Base-by-base conservation (phyloP, 2,888 invertebrate genomes). In the Cryptops parisi region DNA sequence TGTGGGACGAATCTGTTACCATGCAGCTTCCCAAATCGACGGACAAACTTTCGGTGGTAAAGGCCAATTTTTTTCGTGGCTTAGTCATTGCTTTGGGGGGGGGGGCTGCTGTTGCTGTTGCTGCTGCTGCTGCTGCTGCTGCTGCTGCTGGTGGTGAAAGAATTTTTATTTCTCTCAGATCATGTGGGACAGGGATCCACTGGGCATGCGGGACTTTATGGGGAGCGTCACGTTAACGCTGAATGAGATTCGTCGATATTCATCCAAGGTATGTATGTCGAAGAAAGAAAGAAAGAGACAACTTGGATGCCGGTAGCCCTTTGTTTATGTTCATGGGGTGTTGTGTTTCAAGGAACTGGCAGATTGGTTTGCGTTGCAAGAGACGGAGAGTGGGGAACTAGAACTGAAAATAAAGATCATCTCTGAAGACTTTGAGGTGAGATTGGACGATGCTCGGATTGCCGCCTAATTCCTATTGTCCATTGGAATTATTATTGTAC, bases 1-100 rank as follows among this genome's bases (percentile, higher is more conserved):
- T 67, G 49, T 75, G 75, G 75, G 73, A 75, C 58, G 75, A 75
- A 58, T 70, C 69, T 56, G 70, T 73, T 6, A 73, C 74, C 23
- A 67, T 73, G 62, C 72, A 72, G 48, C 60, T 75, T 51, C 72
- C 71, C 1, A 65, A 69, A 55, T 62, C 62, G 1, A 64, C 65
- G 19, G 71, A 72, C 58, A 66, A 65, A 26, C 62, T 75, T 47
- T 72, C 73, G 56, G 69, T 75, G 58, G n/a, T n/a, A n/a, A n/a
- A n/a, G n/a, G n/a, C n/a, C n/a, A n/a, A n/a, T n/a, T n/a, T n/a
- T n/a, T n/a, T n/a, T n/a, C n/a, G n/a, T n/a, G n/a, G n/a, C n/a
- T n/a, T n/a, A n/a, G n/a, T n/a, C n/a, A n/a, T n/a, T n/a, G n/a
- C n/a, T n/a, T n/a, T n/a, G n/a, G n/a, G n/a, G n/a, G n/a, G n/a